Base-by-base conservation (phyloP, 2,888 invertebrate genomes). In the Clunio marinus region DNA sequence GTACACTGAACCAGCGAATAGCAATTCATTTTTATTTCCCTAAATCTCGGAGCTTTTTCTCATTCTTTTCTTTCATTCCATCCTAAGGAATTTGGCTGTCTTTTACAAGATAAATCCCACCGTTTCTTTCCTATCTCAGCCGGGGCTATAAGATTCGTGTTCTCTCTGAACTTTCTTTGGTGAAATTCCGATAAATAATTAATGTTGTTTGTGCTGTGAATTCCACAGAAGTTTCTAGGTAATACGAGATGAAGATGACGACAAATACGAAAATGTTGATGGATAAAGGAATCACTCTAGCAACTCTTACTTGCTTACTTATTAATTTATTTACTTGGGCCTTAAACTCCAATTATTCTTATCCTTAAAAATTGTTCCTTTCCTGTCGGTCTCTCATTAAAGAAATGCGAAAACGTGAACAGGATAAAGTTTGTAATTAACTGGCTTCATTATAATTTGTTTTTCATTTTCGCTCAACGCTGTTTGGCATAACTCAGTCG, bases 351-450 rank as follows among this genome's bases (percentile, higher is more conserved):
- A n/a, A n/a, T n/a, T n/a, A n/a, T n/a, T n/a, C n/a, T n/a, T n/a
- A n/a, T n/a, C n/a, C n/a, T n/a, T n/a, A n/a, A n/a, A n/a, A n/a
- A n/a, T n/a, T n/a, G n/a, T n/a, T n/a, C n/a, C n/a, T n/a, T n/a
- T n/a, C n/a, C n/a, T n/a, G n/a, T n/a, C n/a, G n/a, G n/a, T 51
- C 51, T 17, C 51, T 51, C 51, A 51, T 51, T 51, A 51, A 51
- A 51, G 13, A 8, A 32, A 51, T 20, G 51, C 20, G 20, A 51
- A 22, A 51, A 51, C 51, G 51, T 17, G 51, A n/a, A 51, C 22
- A 20, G 51, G 51, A 51, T 17, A 51, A 51, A 51, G 51, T 51
- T 51, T 51, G 17, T 51, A 51, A 51, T 51, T 51, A 51, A 51
- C 51, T 51, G 51, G 17, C 51, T 51, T 51, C 51, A 51, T 51